Evolutionary conservation across 1,140 invertebrate genomes (phyloP).

Genomic region (Bicyclus anynana): DNA sequence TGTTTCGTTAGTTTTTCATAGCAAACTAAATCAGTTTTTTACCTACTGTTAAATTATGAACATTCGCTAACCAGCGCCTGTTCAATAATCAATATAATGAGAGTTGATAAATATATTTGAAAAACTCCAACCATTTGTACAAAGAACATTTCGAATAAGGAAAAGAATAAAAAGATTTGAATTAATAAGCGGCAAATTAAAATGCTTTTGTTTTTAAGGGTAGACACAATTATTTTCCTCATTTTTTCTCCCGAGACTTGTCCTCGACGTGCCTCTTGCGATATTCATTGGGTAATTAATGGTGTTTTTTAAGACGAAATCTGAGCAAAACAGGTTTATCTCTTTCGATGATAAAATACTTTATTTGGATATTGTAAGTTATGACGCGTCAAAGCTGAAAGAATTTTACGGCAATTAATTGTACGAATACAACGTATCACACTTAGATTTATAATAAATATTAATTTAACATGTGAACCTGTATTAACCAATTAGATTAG

Average conservation of each 20-base stretch:
- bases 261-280: neutral
- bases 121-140: neutral
- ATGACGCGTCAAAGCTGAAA: neutral
- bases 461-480: too few species aligned
- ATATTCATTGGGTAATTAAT: constrained; percentile 5
- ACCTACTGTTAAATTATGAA: too few species aligned
- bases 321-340: constrained; percentile 3
- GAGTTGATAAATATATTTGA: neutral
- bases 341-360: neutral
- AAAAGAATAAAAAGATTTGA: neutral
- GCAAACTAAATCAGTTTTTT: too few species aligned
- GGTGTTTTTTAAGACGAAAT: neutral
- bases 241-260: neutral
- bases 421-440: too few species aligned
- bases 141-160: neutral
- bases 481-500: too few species aligned
- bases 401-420: neutral
- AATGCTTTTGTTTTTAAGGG: neutral
- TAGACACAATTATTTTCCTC: constrained; percentile 1
- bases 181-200: neutral
- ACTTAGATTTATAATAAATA: too few species aligned
- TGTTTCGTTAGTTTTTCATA: too few species aligned
- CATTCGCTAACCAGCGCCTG: too few species aligned
- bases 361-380: neutral
- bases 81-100: too few species aligned